phyloP scores from a whole-genome alignment of 2,888 invertebrate species.

The Chloroclystis v-ata region DNA sequence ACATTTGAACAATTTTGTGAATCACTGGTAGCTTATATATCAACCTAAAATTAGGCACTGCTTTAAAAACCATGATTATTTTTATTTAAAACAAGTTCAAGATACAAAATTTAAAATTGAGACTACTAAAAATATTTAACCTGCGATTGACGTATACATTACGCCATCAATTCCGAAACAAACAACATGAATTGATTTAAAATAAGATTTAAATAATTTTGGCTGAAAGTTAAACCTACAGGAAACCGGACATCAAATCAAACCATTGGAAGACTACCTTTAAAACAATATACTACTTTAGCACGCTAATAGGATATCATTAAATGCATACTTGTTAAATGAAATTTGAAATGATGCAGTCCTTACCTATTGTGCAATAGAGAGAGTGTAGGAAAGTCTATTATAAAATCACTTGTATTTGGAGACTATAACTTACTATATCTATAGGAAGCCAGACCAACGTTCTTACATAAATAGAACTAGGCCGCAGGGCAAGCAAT shows the following conservation, averaged over 20 bases:
- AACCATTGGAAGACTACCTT: constrained; percentile 67
- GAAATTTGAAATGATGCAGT: constrained; percentile 37
- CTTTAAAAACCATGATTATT: background rate
- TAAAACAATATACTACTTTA: constrained; percentile 39
- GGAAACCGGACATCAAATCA: constrained; percentile 43
- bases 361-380: constrained; percentile 52
- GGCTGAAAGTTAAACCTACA: constrained; percentile 24
- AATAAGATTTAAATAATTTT: constrained; percentile 22
- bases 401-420: constrained; percentile 55
- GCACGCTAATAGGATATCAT: constrained; percentile 37
- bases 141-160: constrained; percentile 7
- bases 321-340: constrained; percentile 40
- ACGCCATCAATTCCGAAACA: constrained; percentile 19
- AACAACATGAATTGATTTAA: constrained; percentile 21
- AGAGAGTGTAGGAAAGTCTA: constrained; percentile 49
- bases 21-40: constrained; percentile 14
- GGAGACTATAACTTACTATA: constrained; percentile 60
- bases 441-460: constrained; percentile 62
- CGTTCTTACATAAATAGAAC: constrained; percentile 46
- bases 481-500: background rate
- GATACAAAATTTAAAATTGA: constrained; percentile 2
- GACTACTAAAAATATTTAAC: constrained; percentile 7
- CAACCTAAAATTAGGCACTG: background rate
- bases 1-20: constrained; percentile 9
- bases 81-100: constrained; percentile 3